Base-by-base conservation (phyloP, 2,888 invertebrate genomes). In the Agrochola circellaris region DNA sequence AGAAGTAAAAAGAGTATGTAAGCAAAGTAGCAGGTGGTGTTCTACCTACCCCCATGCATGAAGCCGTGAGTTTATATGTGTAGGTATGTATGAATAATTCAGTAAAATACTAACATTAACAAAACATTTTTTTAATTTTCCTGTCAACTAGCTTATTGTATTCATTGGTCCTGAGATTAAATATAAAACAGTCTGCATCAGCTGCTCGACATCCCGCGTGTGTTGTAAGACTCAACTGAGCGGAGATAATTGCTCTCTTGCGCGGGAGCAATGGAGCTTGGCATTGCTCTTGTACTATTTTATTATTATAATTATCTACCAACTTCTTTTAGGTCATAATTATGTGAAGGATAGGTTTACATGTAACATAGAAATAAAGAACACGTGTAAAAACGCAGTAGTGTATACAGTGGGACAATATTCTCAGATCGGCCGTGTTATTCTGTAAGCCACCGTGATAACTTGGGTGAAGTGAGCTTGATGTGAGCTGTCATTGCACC, bases 221-320 rank as follows among this genome's bases (percentile, higher is more conserved):
- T 60, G 48, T 58, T 69, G 42, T 73, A 26, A 71, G 60, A 77
- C 45, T 70, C 48, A 82, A 77, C 73, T 42, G 73, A 54, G 71
- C 30, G 64, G 30, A 82, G 71, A 67, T 64, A 82, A 82, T 77
- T 45, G 82, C 45, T 60, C 70, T 77, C 58, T 81, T 72, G 26
- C 67, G 45, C 62, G 67, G 15, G 45, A 71, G 42, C 73, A 82
- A 77, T 82, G 73, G 54, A 30, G 67, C 70, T 62, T 77, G 62
- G 67, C 38, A 82, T 82, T 77, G 38, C n/a, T 42, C 45, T 67
- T 67, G n/a, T 73, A 67, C 62, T 64, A 23, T 73, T 77, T 72
- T 48, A 58, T 67, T 75, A 68, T 51, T 34, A 61, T 30, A 42
- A 42, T 42, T 42, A 42, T 42, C 1, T 1, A 11, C 11, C 42